Evolutionary conservation across 1,140 invertebrate species (phyloP).

Genomic region (Atta cephalotes): DNA sequence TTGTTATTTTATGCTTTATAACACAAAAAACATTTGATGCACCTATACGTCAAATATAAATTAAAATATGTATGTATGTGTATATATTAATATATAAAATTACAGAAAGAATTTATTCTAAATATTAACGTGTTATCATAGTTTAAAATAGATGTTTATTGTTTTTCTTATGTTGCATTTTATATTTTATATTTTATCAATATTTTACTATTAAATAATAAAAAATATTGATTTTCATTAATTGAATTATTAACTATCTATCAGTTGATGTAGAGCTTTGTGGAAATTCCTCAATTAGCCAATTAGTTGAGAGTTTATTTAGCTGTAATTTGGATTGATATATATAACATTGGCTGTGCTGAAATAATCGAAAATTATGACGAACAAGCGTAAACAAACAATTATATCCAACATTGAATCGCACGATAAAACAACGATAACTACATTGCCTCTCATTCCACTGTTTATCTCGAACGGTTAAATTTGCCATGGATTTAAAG

Average conservation of each 20-base stretch:
- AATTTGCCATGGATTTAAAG: constrained; percentile 31
- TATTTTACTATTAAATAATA: neutral
- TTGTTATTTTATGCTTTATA: neutral
- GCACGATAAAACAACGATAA: constrained; percentile 6
- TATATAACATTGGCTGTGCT: neutral
- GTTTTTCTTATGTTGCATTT: neutral
- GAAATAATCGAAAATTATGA: constrained; percentile 38
- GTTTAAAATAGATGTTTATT: neutral
- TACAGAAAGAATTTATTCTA: neutral
- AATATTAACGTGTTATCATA: neutral
- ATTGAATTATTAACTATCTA: constrained; percentile 28
- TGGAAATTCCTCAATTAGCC: constrained; percentile 1
- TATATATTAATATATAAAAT: neutral
- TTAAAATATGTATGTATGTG: neutral
- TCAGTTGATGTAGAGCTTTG: neutral
- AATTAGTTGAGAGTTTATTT: constrained; percentile 41
- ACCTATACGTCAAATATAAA: neutral
- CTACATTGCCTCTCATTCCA: neutral
- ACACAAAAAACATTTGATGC: neutral
- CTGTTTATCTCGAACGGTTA: neutral
- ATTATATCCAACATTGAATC: constrained; percentile 10
- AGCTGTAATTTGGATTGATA: constrained; percentile 13
- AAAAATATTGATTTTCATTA: constrained; percentile 32
- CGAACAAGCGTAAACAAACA: constrained; percentile 6
- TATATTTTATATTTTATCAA: neutral